These are phyloP conservation scores for Hippoglossus stenolepis DNA, from an alignment of 2,113 vertebrate genomes.

Conservation along the genomic window DNA sequence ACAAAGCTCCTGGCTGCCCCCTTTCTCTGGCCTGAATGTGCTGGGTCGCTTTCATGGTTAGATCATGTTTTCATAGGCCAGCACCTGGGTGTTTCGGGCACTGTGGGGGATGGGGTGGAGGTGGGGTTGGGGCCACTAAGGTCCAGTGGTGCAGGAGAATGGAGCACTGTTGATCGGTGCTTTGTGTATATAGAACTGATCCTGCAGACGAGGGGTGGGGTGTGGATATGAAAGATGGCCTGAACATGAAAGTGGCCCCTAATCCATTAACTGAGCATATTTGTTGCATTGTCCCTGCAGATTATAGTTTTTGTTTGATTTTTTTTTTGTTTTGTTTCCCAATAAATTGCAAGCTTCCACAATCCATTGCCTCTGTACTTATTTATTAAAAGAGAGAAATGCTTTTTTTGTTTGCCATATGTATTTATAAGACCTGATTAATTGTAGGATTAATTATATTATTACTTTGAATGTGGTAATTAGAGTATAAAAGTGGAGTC, in stretches of 20 bases:
- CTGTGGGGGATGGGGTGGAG: not conserved
- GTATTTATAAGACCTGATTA: too few relatives aligned
- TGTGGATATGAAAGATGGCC: conserved; percentile 84
- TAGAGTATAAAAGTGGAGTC: too few relatives aligned
- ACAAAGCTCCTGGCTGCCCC: conserved; percentile 85
- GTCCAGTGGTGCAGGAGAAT: conserved; percentile 75
- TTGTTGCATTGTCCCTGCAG: conserved; percentile 93
- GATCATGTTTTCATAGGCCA: conserved; percentile 86
- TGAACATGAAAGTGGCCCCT: conserved; percentile 88
- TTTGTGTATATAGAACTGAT: conserved; percentile 89
- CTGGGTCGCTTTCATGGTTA: conserved; percentile 87
- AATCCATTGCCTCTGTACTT: conserved; percentile 47
- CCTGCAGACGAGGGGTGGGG: conserved; percentile 72
- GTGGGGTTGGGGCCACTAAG: conserved; percentile 67
- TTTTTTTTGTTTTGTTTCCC: conserved; percentile 87
- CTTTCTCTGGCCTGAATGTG: conserved; percentile 90
- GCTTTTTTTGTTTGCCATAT: too few relatives aligned
- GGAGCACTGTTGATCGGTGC: conserved; percentile 94
- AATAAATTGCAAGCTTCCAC: conserved; percentile 98
- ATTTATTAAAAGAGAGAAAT: not conserved
- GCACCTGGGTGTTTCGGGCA: conserved; percentile 30
- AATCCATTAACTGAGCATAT: conserved; percentile 87
- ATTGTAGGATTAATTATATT: too few relatives aligned
- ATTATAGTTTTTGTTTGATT: conserved; percentile 92
- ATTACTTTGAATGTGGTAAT: too few relatives aligned